These are phyloP conservation scores for Macaca nemestrina DNA, from an alignment of 2,113 vertebrate species.

Conservation along the genomic window DNA sequence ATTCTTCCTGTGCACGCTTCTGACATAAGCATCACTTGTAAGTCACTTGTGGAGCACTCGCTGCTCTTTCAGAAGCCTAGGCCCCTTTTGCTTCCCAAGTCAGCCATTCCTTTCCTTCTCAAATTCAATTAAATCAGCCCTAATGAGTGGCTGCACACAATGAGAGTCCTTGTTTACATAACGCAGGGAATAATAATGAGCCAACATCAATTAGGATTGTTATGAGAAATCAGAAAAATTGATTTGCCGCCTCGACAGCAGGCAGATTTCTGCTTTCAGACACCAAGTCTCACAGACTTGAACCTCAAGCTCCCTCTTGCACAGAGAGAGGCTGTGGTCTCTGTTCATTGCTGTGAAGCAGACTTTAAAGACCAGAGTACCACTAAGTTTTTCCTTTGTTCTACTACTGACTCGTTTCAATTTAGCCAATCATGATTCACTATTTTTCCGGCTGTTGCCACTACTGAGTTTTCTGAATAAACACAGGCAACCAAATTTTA, in stretches of 20 bases:
- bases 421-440: background rate
- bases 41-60: background rate
- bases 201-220: slow-evolving; percentile 35
- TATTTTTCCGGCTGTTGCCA: slow-evolving; percentile 56
- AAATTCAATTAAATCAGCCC: slow-evolving; percentile 61
- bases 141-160: background rate
- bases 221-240: background rate
- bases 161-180: slow-evolving; percentile 50
- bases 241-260: background rate
- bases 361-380: slow-evolving; percentile 13
- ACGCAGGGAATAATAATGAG: slow-evolving; percentile 33
- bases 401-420: accelerated
- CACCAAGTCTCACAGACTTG: background rate
- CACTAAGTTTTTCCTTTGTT: slow-evolving; percentile 22
- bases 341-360: background rate
- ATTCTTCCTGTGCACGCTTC: background rate
- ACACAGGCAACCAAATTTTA: slow-evolving; percentile 77
- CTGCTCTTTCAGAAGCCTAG: background rate
- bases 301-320: background rate
- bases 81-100: background rate
- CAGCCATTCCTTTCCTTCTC: slow-evolving; percentile 30
- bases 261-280: background rate
- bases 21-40: background rate
- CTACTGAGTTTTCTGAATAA: slow-evolving; percentile 77
- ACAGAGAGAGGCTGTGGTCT: background rate